These are phyloP conservation scores for Stenichneumon culpator DNA, from an alignment of 2,888 invertebrate species.

Conservation along the genomic window DNA sequence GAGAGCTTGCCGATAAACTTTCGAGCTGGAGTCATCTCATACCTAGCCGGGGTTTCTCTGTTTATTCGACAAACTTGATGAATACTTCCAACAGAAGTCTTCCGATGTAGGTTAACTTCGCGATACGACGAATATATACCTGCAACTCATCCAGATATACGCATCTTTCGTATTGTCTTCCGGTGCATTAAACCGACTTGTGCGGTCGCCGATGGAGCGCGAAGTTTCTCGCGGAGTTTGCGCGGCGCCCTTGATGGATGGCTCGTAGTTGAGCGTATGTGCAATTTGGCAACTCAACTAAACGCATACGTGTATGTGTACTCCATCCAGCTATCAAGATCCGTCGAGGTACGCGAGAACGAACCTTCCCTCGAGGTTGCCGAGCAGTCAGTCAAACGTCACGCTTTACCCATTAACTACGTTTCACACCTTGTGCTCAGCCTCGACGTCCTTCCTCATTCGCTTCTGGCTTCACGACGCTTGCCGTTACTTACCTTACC, in stretches of 20 bases:
- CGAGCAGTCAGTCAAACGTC: slow-evolving; percentile 66
- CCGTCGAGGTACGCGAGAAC: slow-evolving; percentile 34
- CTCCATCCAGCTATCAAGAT: slow-evolving; percentile 55
- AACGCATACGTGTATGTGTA: slow-evolving; percentile 22
- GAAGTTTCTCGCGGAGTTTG: slow-evolving; percentile 38
- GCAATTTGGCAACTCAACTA: slow-evolving; percentile 50
- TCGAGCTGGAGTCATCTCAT: slow-evolving; percentile 7
- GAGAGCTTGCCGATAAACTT: slow-evolving; percentile 13
- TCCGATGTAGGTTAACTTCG: slow-evolving; percentile 7
- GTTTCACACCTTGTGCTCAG: slow-evolving; percentile 62
- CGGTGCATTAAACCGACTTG: not conserved
- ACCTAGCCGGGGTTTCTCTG: slow-evolving; percentile 1
- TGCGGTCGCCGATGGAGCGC: slow-evolving; percentile 8
- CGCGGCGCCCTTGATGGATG: slow-evolving; percentile 45
- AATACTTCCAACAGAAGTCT: not conserved
- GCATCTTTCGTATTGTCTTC: slow-evolving; percentile 26
- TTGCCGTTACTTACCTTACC: slow-evolving; percentile 22
- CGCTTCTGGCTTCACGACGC: slow-evolving; percentile 18
- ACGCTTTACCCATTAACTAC: slow-evolving; percentile 63
- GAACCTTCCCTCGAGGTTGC: slow-evolving; percentile 55
- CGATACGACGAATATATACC: slow-evolving; percentile 3
- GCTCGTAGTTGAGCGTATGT: not conserved
- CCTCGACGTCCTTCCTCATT: slow-evolving; percentile 31
- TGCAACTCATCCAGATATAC: slow-evolving; percentile 8
- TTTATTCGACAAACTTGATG: slow-evolving; percentile 34